Conservation (phyloP, 2,113 vertebrate species). For the Forbesichthys papilliferus region DNA sequence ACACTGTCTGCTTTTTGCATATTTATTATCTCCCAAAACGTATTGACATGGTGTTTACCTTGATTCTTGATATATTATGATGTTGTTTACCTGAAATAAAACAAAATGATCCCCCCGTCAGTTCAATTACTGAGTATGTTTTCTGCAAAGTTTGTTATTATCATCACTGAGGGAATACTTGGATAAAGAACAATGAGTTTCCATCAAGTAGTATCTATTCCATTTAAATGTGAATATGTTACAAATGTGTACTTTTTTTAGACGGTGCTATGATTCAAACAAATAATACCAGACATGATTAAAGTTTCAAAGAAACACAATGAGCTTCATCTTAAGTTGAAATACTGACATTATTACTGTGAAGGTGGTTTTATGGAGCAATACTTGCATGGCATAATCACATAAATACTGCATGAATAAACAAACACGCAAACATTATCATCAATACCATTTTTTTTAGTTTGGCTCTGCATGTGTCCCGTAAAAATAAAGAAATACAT, state of each 20-base stretch:
- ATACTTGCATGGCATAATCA: too few relatives aligned
- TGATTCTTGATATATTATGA: neutral
- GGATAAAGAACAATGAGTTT: conserved; percentile 12
- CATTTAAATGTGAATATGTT: conserved; percentile 1
- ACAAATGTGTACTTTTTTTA: neutral
- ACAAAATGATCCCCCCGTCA: conserved; percentile 47
- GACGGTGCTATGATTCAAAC: neutral
- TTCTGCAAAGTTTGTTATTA: conserved; percentile 36
- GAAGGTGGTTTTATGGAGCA: too few relatives aligned
- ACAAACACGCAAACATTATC: too few relatives aligned
- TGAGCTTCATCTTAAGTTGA: too few relatives aligned
- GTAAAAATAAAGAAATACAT: too few relatives aligned
- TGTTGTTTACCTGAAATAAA: conserved; percentile 37
- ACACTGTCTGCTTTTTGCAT: conserved; percentile 50
- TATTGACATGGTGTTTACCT: conserved; percentile 26
- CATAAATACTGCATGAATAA: too few relatives aligned
- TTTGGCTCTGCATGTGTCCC: too few relatives aligned
- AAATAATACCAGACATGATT: too few relatives aligned
- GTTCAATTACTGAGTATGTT: conserved; percentile 47
- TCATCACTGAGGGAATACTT: conserved; percentile 53
- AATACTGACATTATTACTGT: too few relatives aligned
- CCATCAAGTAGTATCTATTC: conserved; percentile 39
- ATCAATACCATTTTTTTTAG: too few relatives aligned
- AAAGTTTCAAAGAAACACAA: too few relatives aligned
- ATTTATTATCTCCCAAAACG: conserved; percentile 47